Evolutionary conservation across 2,797 vertebrate genomes (phyloP), one percentile per base, ranked within the genome.

Genomic region (Chiloscyllium punctatum): DNA sequence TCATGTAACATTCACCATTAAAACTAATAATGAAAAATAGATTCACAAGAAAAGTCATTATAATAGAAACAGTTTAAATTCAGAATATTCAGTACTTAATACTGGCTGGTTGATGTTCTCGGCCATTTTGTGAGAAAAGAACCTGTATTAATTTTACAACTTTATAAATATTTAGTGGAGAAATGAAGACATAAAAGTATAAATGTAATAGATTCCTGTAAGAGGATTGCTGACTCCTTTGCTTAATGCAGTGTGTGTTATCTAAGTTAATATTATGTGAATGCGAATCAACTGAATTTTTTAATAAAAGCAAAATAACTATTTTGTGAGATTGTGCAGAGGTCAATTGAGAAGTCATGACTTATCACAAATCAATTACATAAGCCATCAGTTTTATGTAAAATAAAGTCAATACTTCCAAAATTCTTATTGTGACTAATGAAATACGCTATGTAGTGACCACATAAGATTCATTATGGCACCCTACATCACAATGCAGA

Each of bases 321-420:
- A 94, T 72, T 94, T 71, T 94, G 42, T 94, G 92, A 48, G n/a
- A 71, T 71, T 71, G 37, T 71, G 42, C n/a, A 23, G 25, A 51
- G 66, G 92, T 94, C 92, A 94, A 37, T 71, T 94, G 27, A 48
- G n/a, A 42, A 71, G 23, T 94, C 92, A 94, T 71, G 62, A 72
- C 68, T n/a, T 94, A 94, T 48, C 37, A 94, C 69, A 72, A 71
- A 94, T 11, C 71, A 94, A 94, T 71, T 94, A 71, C 66, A 94
- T 71, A 48, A 72, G 42, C 92, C 68, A 94, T 72, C 48, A 3
- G 68, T 69, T 37, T 69, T 94, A 71, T 25, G 69, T 9, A 8
- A 42, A 15, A 42, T 62, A 33, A 16, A 90, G 27, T 72, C 66
- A 69, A 68, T 42, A 1, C n/a, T 72, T 69, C 71, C 9, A 37